Evolutionary conservation across 2,113 vertebrate species (phyloP), one percentile per base, ranked within the genome.

Genomic region (Sphyrna mokarran): DNA sequence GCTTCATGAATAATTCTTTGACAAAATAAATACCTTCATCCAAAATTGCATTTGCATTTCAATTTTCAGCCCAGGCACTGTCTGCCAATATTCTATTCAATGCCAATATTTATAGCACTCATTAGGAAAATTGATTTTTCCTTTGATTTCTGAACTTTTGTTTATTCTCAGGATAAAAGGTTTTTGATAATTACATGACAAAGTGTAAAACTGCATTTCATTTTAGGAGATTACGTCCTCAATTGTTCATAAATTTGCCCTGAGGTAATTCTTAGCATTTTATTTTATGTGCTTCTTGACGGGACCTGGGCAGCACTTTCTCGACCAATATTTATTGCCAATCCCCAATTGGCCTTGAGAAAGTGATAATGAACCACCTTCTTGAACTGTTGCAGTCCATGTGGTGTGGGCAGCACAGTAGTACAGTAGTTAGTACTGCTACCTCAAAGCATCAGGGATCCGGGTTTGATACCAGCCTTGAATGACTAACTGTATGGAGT

Each of bases 11-110:
- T 33, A 33, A 48, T 90, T 61, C 54, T 61, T 90, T 93, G n/a
- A 68, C n/a, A 93, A 93, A 16, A 33, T 66, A 68, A 93, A 66
- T 93, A 93, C 20, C 33, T 93, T 66, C 89, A 93, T 22, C 63
- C 10, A 66, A 93, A 93, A 93, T 93, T 68, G 66, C 13, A 93
- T 93, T 68, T 93, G 61, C 89, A 93, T 93, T 93, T 93, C 89
- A 93, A 68, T 66, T 93, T 93, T 61, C 89, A 66, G 29, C 63
- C 0, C n/a, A 93, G 33, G n/a, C 89, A 40, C 66, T 93, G 3
- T 7, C 87, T 91, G 87, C 87, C 87, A 91, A 91, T 91, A 93
- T 93, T 93, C 61, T 22, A 37, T 68, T 37, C 89, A 93, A 93
- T 63, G 5, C 18, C 61, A 93, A 93, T 93, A 66, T 93, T 93